Evolutionary conservation across 2,797 vertebrate species (phyloP).

Genomic region (Rhodeus uyekii): DNA sequence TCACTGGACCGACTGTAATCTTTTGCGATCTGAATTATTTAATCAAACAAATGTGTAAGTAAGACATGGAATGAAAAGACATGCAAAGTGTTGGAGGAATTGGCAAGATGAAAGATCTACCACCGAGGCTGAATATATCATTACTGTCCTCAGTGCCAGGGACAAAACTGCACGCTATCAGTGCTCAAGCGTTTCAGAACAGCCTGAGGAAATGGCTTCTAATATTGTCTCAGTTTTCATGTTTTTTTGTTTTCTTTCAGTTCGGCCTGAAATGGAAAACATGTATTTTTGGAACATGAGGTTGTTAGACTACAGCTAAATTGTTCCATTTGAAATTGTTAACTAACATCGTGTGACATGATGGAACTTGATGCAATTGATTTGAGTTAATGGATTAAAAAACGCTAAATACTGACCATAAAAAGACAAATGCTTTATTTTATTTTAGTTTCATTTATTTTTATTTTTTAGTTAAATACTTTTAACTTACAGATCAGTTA

Average conservation of each 20-base stretch:
- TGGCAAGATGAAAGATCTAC: slow-evolving; percentile 66
- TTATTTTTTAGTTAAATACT: not conserved
- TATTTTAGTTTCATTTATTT: not conserved
- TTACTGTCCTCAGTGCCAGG: slow-evolving; percentile 63
- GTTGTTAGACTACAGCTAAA: slow-evolving; percentile 72
- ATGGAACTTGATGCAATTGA: not conserved
- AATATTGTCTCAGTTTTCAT: slow-evolving; percentile 80
- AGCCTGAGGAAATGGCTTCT: slow-evolving; percentile 74
- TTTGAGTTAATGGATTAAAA: not conserved
- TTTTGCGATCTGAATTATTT: slow-evolving; percentile 9
- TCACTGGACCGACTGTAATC: slow-evolving; percentile 4
- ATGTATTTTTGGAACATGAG: slow-evolving; percentile 75
- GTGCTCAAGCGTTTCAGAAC: slow-evolving; percentile 73
- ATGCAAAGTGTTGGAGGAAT: slow-evolving; percentile 58
- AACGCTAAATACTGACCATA: not conserved
- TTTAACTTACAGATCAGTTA: not conserved
- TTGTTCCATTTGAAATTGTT: slow-evolving; percentile 66
- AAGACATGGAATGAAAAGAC: slow-evolving; percentile 63
- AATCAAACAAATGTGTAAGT: slow-evolving; percentile 32
- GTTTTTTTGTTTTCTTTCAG: slow-evolving; percentile 76
- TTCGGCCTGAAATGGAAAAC: slow-evolving; percentile 65
- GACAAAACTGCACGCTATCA: slow-evolving; percentile 72
- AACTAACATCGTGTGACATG: slow-evolving; percentile 42
- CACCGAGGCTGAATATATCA: slow-evolving; percentile 64
- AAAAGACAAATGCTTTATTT: not conserved